Evolutionary conservation across 2,797 vertebrate genomes (phyloP).

Genomic region (Sitta carolinensis): DNA sequence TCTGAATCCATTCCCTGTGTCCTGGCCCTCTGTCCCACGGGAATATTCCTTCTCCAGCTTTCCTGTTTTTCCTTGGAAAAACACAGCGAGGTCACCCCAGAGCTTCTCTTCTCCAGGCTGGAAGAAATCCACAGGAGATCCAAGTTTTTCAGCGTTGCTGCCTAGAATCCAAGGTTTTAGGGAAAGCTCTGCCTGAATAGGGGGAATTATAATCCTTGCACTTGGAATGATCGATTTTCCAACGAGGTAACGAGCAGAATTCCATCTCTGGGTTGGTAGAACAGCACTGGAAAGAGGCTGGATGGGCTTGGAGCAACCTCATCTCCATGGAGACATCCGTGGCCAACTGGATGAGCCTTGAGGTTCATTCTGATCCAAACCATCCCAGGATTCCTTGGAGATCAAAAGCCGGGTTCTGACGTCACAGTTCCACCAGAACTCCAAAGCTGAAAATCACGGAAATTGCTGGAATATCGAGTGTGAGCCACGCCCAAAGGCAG

Average conservation of each 20-base stretch:
- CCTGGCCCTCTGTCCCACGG: too few species aligned
- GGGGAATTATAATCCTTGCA: neutral
- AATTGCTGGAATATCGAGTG: accelerated
- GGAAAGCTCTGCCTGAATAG: neutral
- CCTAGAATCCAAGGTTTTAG: neutral
- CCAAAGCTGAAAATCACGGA: neutral
- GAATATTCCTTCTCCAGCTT: neutral
- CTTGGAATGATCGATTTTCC: neutral
- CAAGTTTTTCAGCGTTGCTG: accelerated
- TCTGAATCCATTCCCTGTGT: neutral
- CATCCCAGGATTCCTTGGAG: neutral
- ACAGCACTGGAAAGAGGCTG: neutral
- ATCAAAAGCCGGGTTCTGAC: neutral
- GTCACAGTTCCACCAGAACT: neutral
- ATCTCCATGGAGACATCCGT: accelerated
- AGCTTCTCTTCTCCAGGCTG: neutral
- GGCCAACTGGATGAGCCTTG: accelerated
- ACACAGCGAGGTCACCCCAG: neutral
- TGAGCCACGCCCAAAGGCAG: accelerated
- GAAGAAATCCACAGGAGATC: neutral
- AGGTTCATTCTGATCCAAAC: neutral
- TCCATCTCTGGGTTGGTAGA: neutral
- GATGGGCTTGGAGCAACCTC: neutral
- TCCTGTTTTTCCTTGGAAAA: neutral
- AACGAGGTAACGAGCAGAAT: accelerated